Conservation (phyloP, 2,888 invertebrate genomes). For the Ectobius pallidus region DNA sequence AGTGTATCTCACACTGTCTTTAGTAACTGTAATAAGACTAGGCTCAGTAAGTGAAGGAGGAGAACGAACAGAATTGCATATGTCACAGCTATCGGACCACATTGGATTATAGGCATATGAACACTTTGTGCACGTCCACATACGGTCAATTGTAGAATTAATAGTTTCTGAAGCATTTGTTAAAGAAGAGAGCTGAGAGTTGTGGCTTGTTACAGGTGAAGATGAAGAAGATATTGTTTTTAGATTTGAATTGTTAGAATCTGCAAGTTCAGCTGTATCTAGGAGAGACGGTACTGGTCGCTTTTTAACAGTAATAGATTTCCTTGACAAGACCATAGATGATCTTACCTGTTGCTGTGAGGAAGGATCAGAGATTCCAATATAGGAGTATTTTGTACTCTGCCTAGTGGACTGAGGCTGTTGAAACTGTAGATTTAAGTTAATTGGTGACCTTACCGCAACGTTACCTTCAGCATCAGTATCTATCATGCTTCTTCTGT, state of each 20-base stretch:
- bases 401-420: slow-evolving; percentile 42
- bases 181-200: slow-evolving; percentile 32
- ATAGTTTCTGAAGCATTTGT: slow-evolving; percentile 34
- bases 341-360: slow-evolving; percentile 22
- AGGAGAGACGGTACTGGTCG: slow-evolving; percentile 27
- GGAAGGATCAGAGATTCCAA: slow-evolving; percentile 50
- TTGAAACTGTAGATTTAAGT: slow-evolving; percentile 54
- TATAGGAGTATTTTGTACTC: slow-evolving; percentile 49
- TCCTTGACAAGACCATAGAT: slow-evolving; percentile 9
- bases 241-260: slow-evolving; percentile 37
- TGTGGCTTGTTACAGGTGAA: slow-evolving; percentile 25
- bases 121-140: slow-evolving; percentile 90
- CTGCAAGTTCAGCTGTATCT: slow-evolving; percentile 33
- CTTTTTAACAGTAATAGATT: slow-evolving; percentile 21
- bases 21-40: slow-evolving; percentile 73
- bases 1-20: slow-evolving; percentile 52
- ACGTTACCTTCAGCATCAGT: slow-evolving; percentile 47
- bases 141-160: slow-evolving; percentile 54
- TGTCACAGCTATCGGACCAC: slow-evolving; percentile 80
- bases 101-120: slow-evolving; percentile 87
- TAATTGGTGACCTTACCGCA: slow-evolving; percentile 54
- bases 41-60: slow-evolving; percentile 68
- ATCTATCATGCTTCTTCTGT: slow-evolving; percentile 52
- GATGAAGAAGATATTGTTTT: slow-evolving; percentile 11
- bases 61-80: slow-evolving; percentile 73